These are phyloP conservation scores for Luehdorfia chinensis DNA, from an alignment of 1,140 invertebrate genomes.

Conservation along the genomic window DNA sequence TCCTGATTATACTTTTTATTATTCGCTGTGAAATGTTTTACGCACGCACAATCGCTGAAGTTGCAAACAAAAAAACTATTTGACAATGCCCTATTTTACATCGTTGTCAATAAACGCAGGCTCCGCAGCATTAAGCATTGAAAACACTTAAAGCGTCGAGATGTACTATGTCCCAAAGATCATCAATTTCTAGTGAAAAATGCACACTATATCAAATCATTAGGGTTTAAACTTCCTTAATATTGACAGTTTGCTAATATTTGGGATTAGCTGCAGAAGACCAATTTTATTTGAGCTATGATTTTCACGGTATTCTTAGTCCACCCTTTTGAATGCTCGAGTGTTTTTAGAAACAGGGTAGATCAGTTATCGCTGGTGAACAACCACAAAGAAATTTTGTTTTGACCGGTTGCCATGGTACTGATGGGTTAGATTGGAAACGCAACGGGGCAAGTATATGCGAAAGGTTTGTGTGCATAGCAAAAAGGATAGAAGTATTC, in stretches of 20 bases:
- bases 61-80: background rate
- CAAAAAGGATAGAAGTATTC: too few relatives aligned
- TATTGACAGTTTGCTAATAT: background rate
- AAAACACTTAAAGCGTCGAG: background rate
- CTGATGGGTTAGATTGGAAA: slow-evolving; percentile 54
- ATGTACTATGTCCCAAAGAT: background rate
- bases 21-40: too few relatives aligned
- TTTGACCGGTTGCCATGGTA: slow-evolving; percentile 42
- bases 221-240: background rate
- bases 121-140: background rate
- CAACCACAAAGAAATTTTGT: slow-evolving; percentile 6
- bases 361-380: background rate
- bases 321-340: background rate
- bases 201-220: background rate
- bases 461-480: too few relatives aligned
- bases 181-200: background rate
- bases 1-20: too few relatives aligned
- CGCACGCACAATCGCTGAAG: too few relatives aligned
- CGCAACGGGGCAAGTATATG: slow-evolving; percentile 36
- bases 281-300: slow-evolving; percentile 6
- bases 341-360: background rate
- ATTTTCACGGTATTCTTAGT: background rate
- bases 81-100: slow-evolving; percentile 1
- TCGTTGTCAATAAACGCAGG: slow-evolving; percentile 1
- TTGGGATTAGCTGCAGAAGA: background rate